Percentiles rank a stretch among this genome's conserved stretches.
These are phyloP conservation scores for Oscarella lobularis DNA, from an alignment of 37 sponge, comb jelly and placozoan species.

Conservation along the genomic window DNA sequence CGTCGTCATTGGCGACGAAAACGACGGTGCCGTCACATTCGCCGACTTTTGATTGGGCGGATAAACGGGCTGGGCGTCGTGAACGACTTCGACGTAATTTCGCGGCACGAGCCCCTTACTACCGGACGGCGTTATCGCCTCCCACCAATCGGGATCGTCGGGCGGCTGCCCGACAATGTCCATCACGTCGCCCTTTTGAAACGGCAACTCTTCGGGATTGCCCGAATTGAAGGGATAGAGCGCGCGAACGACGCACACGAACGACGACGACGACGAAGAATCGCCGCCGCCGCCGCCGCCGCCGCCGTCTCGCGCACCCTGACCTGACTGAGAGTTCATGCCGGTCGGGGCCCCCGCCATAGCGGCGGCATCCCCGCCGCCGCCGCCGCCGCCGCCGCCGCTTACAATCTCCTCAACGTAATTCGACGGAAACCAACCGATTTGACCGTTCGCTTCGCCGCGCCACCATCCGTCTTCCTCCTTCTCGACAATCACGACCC, in stretches of 20 bases:
- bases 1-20: background rate
- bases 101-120: constrained; percentile 61
- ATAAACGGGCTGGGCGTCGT: constrained; percentile 29
- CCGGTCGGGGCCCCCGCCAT: background rate
- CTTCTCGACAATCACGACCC: constrained; percentile 73
- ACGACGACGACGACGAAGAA: background rate
- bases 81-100: constrained; percentile 71
- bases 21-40: background rate
- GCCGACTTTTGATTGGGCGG: constrained; percentile 2
- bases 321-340: no score
- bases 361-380: background rate
- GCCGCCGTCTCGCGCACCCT: background rate
- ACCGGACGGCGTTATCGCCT: constrained; percentile 43
- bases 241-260: constrained; percentile 57
- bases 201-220: constrained; percentile 64
- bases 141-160: constrained; percentile 90
- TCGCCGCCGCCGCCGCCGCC: background rate
- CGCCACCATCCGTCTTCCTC: constrained; percentile 96
- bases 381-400: background rate
- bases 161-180: constrained; percentile 69
- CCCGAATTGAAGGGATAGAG: constrained; percentile 66
- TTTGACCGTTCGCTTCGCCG: constrained; percentile 40
- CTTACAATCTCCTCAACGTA: constrained; percentile 64
- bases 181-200: constrained; percentile 61
- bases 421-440: constrained; percentile 91